These are phyloP conservation scores for Kuschelorhynchus macadamiae DNA, from an alignment of 2,888 invertebrate species.

Conservation along the genomic window DNA sequence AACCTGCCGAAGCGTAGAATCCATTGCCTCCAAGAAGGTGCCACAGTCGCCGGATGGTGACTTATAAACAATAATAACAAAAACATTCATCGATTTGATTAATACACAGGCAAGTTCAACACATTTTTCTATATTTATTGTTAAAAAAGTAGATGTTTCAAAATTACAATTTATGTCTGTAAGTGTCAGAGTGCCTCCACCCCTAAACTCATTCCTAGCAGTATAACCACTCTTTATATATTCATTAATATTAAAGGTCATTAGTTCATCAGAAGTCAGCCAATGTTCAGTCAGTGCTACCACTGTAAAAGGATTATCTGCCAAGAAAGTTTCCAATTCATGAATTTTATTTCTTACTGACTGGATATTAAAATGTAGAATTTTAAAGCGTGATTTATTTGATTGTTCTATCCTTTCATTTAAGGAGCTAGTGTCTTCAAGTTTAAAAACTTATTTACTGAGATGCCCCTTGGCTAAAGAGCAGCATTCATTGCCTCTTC, in stretches of 20 bases:
- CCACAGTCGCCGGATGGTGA: background rate
- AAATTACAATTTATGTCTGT: background rate
- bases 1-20: background rate
- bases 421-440: too few relatives aligned
- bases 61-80: background rate
- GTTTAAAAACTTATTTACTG: background rate
- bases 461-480: background rate
- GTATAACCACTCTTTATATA: background rate
- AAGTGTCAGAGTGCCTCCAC: background rate
- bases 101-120: background rate
- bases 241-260: background rate
- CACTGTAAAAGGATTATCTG: background rate
- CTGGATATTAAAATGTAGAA: background rate
- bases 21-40: background rate
- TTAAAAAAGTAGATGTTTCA: background rate
- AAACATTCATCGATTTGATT: background rate
- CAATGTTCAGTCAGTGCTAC: background rate
- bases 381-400: background rate
- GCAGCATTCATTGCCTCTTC: background rate
- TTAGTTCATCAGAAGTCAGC: background rate
- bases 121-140: slow-evolving; percentile 7
- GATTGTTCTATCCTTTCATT: too few relatives aligned
- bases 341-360: background rate
- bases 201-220: background rate
- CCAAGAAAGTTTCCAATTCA: slow-evolving; percentile 1